Evolutionary conservation across 2,888 invertebrate genomes (phyloP).

Genomic region (Caenorhabditis imperialis): DNA sequence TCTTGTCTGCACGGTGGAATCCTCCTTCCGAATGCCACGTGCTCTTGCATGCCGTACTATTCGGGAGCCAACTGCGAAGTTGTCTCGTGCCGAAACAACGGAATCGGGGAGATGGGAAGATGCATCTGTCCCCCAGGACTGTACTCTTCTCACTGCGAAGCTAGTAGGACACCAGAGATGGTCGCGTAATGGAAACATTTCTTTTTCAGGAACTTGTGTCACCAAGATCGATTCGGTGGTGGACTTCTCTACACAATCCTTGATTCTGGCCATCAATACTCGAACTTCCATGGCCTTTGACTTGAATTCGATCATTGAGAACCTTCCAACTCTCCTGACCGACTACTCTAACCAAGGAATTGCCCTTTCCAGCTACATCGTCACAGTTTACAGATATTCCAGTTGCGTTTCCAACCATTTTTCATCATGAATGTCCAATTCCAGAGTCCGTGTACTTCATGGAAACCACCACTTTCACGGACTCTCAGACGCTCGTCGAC

Average conservation of each 20-base stretch:
- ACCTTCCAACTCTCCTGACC: constrained; percentile 17
- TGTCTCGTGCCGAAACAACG: constrained; percentile 46
- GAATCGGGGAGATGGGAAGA: constrained; percentile 48
- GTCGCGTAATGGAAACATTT: background rate
- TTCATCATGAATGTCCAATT: background rate
- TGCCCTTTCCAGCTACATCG: constrained; percentile 29
- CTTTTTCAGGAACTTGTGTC: constrained; percentile 43
- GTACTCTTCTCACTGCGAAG: constrained; percentile 54
- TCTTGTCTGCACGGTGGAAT: constrained; percentile 52
- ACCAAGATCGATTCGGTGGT: constrained; percentile 33
- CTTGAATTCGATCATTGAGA: constrained; percentile 35
- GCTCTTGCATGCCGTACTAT: constrained; percentile 49
- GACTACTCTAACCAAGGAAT: constrained; percentile 41
- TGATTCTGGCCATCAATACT: constrained; percentile 46
- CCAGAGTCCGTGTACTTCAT: constrained; percentile 43
- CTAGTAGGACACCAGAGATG: constrained; percentile 13
- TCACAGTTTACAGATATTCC: constrained; percentile 37
- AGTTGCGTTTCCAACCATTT: background rate
- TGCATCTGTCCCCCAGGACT: constrained; percentile 56
- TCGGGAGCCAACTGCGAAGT: constrained; percentile 51
- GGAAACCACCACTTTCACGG: constrained; percentile 29
- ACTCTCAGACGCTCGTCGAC: constrained; percentile 18
- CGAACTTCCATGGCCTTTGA: constrained; percentile 48
- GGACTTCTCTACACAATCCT: constrained; percentile 46
- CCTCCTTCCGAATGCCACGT: constrained; percentile 56